Evolutionary conservation across 1,140 invertebrate genomes (phyloP).

Genomic region (Gryllus bimaculatus): DNA sequence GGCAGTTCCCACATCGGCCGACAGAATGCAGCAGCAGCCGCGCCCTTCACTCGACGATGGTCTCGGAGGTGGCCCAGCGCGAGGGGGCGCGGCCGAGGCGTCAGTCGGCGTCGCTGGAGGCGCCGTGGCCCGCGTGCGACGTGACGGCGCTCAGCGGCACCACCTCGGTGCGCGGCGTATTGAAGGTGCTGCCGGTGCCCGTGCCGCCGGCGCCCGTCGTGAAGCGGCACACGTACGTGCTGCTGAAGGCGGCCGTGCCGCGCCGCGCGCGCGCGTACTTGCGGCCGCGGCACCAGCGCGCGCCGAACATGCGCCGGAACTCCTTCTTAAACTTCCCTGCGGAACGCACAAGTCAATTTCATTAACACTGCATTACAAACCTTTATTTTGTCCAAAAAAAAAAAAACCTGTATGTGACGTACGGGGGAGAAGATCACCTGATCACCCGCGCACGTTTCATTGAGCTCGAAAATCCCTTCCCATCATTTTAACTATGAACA

Average conservation of each 20-base stretch:
- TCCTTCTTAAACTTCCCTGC: neutral
- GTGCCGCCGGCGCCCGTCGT: neutral
- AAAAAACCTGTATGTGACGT: no score
- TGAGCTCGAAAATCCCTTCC: no score
- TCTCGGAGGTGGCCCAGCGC: neutral
- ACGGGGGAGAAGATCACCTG: no score
- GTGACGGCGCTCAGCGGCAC: neutral
- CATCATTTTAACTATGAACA: no score
- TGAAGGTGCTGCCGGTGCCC: neutral
- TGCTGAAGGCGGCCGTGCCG: neutral
- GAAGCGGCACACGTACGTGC: neutral
- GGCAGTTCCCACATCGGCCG: no score
- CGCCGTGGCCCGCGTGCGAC: no score
- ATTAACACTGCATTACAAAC: no score
- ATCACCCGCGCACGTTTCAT: no score
- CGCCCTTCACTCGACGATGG: neutral
- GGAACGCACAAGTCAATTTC: neutral
- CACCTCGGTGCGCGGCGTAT: neutral
- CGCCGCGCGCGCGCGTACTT: neutral
- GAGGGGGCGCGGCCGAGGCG: neutral
- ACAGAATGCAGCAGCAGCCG: no score
- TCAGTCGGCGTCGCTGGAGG: neutral
- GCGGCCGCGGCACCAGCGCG: neutral
- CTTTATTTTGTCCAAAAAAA: no score
- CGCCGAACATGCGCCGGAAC: neutral